Base-by-base conservation (phyloP, 2,797 vertebrate genomes). In the Microctenopoma lineatum region DNA sequence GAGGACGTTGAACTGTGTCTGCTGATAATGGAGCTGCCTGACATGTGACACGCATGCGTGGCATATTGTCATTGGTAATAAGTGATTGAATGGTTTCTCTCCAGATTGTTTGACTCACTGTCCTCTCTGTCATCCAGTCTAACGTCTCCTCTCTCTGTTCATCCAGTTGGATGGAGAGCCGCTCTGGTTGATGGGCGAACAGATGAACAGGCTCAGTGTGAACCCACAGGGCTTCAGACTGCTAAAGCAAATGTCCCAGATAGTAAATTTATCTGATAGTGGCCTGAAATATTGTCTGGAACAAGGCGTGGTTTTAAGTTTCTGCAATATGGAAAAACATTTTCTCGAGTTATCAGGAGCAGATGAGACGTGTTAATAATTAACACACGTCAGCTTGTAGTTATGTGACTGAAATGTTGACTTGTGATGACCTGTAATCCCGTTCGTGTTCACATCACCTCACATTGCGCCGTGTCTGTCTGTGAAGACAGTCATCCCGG, bases 171-270 rank as follows among this genome's bases (percentile, higher is more conserved):
- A 36, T 2, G 42, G 42, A 11, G 55, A 47, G 42, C 39, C 4
- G 41, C 56, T 66, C 56, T 13, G 56, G 16, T 29, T 55, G 62
- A 25, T 26, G 4, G 15, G 0, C 63, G 46, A 69, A 2, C 45
- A 47, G 46, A n/a, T 78, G 38, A 67, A 42, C 5, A 0, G 62
- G 59, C 64, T 36, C 45, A 67, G 62, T 55, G 73, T 57, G 10
- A 13, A 41, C 42, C 65, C 58, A 18, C 3, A 32, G 42, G 66
- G 42, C 29, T 57, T 41, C 46, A 39, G 38, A 4, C 63, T 18
- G 21, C 62, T 64, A 56, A 36, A 36, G 7, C 25, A 68, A 44
- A 34, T 38, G 54, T 59, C 63, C 66, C 56, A 74, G 66, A 69
- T 66, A 77, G 52, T 45, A 5, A 41, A 50, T 18, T 61, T 13